Evolutionary conservation across 2,888 invertebrate genomes (phyloP).

Genomic region (Hymenopus coronatus): DNA sequence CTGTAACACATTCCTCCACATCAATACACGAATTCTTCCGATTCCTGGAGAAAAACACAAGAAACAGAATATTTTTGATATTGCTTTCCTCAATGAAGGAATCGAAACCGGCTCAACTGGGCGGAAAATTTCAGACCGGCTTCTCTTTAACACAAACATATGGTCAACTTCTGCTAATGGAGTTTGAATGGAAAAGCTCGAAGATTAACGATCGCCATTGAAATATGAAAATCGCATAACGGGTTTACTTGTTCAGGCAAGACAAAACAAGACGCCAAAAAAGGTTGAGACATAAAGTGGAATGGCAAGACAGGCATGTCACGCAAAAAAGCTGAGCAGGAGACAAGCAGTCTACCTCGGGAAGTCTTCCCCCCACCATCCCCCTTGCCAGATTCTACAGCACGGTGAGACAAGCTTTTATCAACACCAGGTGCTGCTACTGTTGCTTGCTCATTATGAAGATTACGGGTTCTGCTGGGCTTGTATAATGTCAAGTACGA

Average conservation of each 20-base stretch:
- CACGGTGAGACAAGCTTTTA: neutral
- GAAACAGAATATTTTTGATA: too few species aligned
- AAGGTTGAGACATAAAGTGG: neutral
- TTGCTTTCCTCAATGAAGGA: too few species aligned
- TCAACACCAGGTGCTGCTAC: neutral
- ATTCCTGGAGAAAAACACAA: too few species aligned
- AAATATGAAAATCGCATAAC: neutral
- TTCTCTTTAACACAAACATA: neutral
- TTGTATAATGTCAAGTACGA: too few species aligned
- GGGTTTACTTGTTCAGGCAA: neutral
- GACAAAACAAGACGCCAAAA: neutral
- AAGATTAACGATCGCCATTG: neutral
- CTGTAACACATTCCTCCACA: too few species aligned
- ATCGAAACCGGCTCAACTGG: too few species aligned
- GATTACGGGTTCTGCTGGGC: neutral
- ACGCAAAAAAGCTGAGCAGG: neutral
- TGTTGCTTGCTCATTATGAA: neutral
- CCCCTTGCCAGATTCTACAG: neutral
- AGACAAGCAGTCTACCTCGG: slow-evolving; percentile 1
- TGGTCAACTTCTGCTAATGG: neutral
- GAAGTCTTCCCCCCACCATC: too few species aligned
- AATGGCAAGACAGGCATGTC: neutral
- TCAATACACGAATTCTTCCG: too few species aligned
- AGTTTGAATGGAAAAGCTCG: neutral
- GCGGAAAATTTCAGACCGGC: neutral